Evolutionary conservation across 2,797 vertebrate genomes (phyloP).

Genomic region (Semotilus atromaculatus): DNA sequence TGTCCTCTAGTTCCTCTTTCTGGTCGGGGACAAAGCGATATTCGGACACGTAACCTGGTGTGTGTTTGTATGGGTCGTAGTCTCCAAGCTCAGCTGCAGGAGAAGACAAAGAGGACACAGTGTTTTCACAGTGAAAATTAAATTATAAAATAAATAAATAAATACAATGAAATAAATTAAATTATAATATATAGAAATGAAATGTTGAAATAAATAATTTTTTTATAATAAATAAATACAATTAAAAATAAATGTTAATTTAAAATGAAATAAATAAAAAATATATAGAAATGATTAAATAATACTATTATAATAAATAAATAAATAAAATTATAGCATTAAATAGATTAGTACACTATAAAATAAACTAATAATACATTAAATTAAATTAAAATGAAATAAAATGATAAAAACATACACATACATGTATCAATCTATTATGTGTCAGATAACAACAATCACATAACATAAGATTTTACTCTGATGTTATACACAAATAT

Average conservation of each 20-base stretch:
- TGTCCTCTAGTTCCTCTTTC: slow-evolving; percentile 87
- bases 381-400: not conserved
- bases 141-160: not conserved
- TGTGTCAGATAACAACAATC: not conserved
- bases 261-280: not conserved
- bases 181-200: not conserved
- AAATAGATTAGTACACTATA: not conserved
- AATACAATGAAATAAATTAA: not conserved
- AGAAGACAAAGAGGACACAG: slow-evolving; percentile 1
- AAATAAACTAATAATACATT: not conserved
- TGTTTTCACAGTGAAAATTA: not conserved
- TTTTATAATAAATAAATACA: not conserved
- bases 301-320: not conserved
- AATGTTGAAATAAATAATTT: not conserved
- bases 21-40: slow-evolving; percentile 90
- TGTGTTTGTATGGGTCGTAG: slow-evolving; percentile 85
- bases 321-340: not conserved
- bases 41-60: slow-evolving; percentile 84
- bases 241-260: not conserved
- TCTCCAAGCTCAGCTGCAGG: slow-evolving; percentile 86
- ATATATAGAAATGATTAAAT: not conserved
- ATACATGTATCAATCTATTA: not conserved
- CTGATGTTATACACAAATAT: not conserved
- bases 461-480: not conserved
- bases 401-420: not conserved